Evolutionary conservation across 2,113 vertebrate genomes (phyloP).

Genomic region (Gavia stellata): DNA sequence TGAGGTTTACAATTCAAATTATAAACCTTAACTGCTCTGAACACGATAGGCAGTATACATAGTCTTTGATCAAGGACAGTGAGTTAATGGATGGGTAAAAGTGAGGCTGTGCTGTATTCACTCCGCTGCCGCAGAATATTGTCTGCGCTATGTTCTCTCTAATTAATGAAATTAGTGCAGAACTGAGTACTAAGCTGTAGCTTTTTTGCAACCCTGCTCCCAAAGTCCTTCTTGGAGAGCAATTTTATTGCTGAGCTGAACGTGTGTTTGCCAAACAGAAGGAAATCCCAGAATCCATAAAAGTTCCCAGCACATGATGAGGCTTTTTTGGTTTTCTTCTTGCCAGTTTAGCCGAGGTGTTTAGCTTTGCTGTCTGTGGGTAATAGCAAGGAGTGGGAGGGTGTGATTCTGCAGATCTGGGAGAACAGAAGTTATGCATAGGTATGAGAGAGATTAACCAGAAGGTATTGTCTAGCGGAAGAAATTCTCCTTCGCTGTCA

Average conservation of each 20-base stretch:
- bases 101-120: background rate
- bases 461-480: background rate
- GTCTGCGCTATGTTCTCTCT: background rate
- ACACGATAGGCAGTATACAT: background rate
- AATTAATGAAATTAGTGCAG: background rate
- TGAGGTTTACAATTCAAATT: conserved; percentile 72
- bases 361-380: background rate
- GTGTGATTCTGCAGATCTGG: background rate
- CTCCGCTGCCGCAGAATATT: background rate
- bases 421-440: background rate
- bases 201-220: background rate
- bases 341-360: background rate
- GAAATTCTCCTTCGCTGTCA: conserved; percentile 4
- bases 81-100: conserved; percentile 23
- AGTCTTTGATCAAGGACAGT: conserved; percentile 69
- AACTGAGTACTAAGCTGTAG: background rate
- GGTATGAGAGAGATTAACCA: conserved; percentile 10
- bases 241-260: background rate
- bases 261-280: background rate
- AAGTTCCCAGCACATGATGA: background rate
- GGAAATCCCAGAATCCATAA: background rate
- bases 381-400: background rate
- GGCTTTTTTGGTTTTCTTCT: background rate
- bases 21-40: conserved; percentile 43
- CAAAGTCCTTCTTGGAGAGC: background rate